These are phyloP conservation scores for Operophtera brumata DNA, from an alignment of 2,888 invertebrate genomes.

Conservation along the genomic window DNA sequence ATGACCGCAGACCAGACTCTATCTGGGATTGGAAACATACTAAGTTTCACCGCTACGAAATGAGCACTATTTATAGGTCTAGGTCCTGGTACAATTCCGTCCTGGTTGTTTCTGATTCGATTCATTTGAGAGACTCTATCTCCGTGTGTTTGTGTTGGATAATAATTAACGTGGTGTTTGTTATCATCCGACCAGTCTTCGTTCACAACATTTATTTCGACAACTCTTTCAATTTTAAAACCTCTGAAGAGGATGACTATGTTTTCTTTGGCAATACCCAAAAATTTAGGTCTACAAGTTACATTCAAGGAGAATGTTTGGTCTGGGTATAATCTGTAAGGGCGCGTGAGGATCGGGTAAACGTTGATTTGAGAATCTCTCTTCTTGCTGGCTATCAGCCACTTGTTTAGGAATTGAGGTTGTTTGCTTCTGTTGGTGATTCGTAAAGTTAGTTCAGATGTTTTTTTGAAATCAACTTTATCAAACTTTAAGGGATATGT, in stretches of 20 bases:
- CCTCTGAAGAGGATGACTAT: slow-evolving; percentile 81
- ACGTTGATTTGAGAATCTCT: slow-evolving; percentile 77
- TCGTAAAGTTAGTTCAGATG: slow-evolving; percentile 43
- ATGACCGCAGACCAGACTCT: slow-evolving; percentile 70
- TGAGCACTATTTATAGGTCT: slow-evolving; percentile 72
- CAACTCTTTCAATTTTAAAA: slow-evolving; percentile 81
- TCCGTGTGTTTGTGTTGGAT: slow-evolving; percentile 25
- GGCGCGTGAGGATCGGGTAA: slow-evolving; percentile 56
- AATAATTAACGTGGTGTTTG: neutral
- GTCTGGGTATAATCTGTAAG: slow-evolving; percentile 60
- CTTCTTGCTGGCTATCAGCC: slow-evolving; percentile 75
- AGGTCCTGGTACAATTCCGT: slow-evolving; percentile 77
- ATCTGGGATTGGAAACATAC: slow-evolving; percentile 69
- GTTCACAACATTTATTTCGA: slow-evolving; percentile 76
- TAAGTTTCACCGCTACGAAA: slow-evolving; percentile 81
- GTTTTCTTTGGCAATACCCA: slow-evolving; percentile 82
- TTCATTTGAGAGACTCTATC: slow-evolving; percentile 49
- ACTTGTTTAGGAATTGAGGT: slow-evolving; percentile 67
- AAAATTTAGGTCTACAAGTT: slow-evolving; percentile 79
- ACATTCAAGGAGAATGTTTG: slow-evolving; percentile 68
- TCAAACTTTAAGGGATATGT: slow-evolving; percentile 73
- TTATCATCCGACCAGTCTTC: slow-evolving; percentile 29
- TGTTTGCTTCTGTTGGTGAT: slow-evolving; percentile 71
- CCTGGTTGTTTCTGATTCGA: slow-evolving; percentile 42
- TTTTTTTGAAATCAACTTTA: slow-evolving; percentile 61